Base-by-base conservation (phyloP, 1,140 invertebrate genomes). In the Bombus confusus region DNA sequence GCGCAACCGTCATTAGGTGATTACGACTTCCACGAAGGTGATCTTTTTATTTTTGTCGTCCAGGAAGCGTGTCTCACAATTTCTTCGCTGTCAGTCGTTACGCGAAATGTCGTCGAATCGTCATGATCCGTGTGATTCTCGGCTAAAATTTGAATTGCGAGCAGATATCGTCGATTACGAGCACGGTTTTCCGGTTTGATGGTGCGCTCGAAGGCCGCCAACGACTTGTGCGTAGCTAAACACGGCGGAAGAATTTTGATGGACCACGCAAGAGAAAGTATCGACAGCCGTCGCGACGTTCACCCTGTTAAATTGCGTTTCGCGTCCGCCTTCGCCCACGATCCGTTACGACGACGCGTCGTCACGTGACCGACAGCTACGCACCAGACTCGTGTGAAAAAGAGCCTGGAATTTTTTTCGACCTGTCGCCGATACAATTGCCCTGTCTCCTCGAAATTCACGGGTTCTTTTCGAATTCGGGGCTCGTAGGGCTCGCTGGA, bases 241-340 rank as follows among this genome's bases (percentile, higher is more conserved):
- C 59, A 68, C 73, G 73, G 25, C 52, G 76, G 71, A 52, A 75
- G 76, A 83, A 89, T 86, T 89, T 86, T 80, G 83, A 86, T 80
- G 66, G 71, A 66, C 73, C 73, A 34, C 59, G 59, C 31, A 31
- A 62, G 71, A 82, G 69, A 74, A 82, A 81, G 71, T 73, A 82
- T 82, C 71, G 64, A 12, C 43, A 66, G 34, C 25, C 31, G 73
- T 37, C 47, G 31, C 43, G 78, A 47, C 43, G 59, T 69, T 69
- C 74, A 57, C 86, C 85, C 84, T 89, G 85, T 86, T 89, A 78
- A 79, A 83, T 86, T 88, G 78, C 79, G 57, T 82, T 69, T 86
- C 78, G 79, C 64, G 59, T 82, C 77, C 37, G n/a, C 31, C 59
- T 57, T 59, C 57, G 15, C 25, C 47, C 47, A 57, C 62, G 69